Conservation (phyloP, 2,888 invertebrate genomes). For the Orthosia gothica region DNA sequence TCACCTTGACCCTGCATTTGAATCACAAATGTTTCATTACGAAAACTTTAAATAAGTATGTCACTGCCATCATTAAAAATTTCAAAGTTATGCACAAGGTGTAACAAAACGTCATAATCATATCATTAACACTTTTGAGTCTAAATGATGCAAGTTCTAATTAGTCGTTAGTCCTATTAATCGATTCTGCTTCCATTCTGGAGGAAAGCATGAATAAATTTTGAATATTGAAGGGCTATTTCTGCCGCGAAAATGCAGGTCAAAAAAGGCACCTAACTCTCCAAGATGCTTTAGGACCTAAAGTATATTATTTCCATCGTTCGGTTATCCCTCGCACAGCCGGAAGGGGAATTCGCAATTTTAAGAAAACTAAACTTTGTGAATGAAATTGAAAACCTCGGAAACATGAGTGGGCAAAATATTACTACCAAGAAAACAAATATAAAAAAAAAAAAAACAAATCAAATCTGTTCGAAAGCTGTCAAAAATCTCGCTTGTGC, state of each 20-base stretch:
- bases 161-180: not conserved
- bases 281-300: too few species aligned
- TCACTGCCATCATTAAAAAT: slow-evolving; percentile 26
- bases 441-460: not conserved
- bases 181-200: not conserved
- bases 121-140: not conserved
- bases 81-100: not conserved
- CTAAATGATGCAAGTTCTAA: not conserved
- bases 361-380: not conserved
- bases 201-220: not conserved
- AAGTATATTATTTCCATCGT: not conserved
- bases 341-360: not conserved
- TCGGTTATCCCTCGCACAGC: not conserved
- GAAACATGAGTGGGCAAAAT: not conserved
- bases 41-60: slow-evolving; percentile 15
- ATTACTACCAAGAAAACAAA: not conserved
- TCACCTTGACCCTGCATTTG: slow-evolving; percentile 15
- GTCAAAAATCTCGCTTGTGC: not conserved
- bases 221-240: not conserved
- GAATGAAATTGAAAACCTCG: not conserved
- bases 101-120: not conserved
- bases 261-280: not conserved
- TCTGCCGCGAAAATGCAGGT: not conserved
- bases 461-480: not conserved
- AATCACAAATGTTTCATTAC: slow-evolving; percentile 23